Conservation (phyloP, 2,113 vertebrate genomes). For the Bubo blakistoni region DNA sequence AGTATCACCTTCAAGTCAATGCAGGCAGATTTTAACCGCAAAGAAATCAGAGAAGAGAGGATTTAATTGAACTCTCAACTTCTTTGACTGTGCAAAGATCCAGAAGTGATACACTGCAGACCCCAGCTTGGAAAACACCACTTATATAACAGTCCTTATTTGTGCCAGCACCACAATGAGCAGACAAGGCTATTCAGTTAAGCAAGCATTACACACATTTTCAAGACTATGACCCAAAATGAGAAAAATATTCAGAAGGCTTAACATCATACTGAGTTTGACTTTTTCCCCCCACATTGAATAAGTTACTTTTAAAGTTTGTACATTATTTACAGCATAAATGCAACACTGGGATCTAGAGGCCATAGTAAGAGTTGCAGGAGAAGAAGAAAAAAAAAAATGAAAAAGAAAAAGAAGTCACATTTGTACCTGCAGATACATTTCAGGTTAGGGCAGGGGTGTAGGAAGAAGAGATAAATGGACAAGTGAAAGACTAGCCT, state of each 20-base stretch:
- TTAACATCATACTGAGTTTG: not conserved
- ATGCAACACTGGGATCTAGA: not conserved
- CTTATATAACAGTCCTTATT: not conserved
- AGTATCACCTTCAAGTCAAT: not conserved
- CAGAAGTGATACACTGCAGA: not conserved
- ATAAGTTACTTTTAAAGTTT: not conserved
- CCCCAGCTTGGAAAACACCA: not conserved
- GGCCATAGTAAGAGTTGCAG: not conserved
- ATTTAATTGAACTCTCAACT: not conserved
- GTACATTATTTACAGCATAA: not conserved
- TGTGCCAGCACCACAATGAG: not conserved
- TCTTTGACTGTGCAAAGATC: not conserved
- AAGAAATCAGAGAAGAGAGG: not conserved
- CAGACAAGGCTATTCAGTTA: not conserved
- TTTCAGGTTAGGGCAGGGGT: not conserved
- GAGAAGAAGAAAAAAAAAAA: rapidly evolving
- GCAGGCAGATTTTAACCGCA: not conserved
- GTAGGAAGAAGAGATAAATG: not conserved
- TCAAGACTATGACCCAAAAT: not conserved
- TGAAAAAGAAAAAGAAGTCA: not conserved
- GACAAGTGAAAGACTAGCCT: not conserved
- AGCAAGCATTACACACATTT: not conserved
- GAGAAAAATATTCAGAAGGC: not conserved
- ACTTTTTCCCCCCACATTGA: rapidly evolving
- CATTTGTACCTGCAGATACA: not conserved